Evolutionary conservation across 2,797 vertebrate genomes (phyloP), one percentile per base, ranked within the genome.

Genomic region (Etheostoma perlongum): DNA sequence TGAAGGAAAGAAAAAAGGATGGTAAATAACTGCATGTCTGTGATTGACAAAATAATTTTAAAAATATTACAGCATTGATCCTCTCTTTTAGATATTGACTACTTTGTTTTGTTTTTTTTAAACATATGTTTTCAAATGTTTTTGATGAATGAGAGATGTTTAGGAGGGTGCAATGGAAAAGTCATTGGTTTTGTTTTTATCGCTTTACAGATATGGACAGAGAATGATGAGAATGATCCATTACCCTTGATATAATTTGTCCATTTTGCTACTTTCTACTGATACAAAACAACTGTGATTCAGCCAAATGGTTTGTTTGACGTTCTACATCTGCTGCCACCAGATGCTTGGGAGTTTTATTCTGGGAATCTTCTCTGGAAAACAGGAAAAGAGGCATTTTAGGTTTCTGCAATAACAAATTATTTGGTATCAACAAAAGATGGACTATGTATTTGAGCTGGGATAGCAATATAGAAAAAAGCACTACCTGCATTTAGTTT

Each of bases 71-170:
- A 53, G 15, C 51, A 36, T 74, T 4, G 19, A 67, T 75, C 59
- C 44, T 61, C 47, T 69, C 59, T 71, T 62, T 76, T 21, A 59
- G 36, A 79, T 74, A 73, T 59, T 61, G 36, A 80, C 49, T 44
- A 15, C 47, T 73, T 84, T 67, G 16, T 33, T 1, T 15, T 65
- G 54, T 62, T 59, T 73, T 65, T 65, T 62, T 55, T 5, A 57
- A 79, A 63, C 85, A 82, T 73, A 81, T 79, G 74, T 88, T 78
- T 82, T 79, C 6, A 42, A 75, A 78, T 63, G 19, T 74, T 75
- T 84, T 64, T 66, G 63, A 77, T 70, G 44, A 70, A 83, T 78
- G 67, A 49, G 13, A 55, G 63, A 71, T 44, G 67, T 74, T 88
- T 55, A 48, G 44, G 72, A 47, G 36, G 49, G 55, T 67, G 52